phyloP scores from a whole-genome alignment of 2,797 vertebrate genomes.

The Euthynnus affinis region DNA sequence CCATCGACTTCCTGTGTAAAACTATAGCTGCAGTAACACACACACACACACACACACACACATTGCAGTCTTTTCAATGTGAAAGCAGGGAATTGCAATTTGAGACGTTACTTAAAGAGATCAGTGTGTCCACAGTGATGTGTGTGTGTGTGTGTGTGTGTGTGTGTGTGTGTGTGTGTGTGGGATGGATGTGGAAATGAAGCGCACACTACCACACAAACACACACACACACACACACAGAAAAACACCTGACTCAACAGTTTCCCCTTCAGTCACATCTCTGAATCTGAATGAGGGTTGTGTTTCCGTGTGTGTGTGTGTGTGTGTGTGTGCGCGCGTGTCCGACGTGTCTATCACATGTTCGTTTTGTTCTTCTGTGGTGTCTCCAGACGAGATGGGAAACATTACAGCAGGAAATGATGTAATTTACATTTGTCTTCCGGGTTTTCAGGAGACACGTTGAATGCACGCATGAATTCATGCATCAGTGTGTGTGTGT shows the following conservation, averaged over 20 bases:
- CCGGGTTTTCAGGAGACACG: constrained; percentile 1
- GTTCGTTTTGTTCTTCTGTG: constrained; percentile 45
- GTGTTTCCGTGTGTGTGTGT: constrained; percentile 23
- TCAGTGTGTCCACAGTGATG: constrained; percentile 34
- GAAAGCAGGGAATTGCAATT: constrained; percentile 55
- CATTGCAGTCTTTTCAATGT: constrained; percentile 43
- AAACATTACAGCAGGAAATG: constrained; percentile 50
- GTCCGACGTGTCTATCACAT: constrained; percentile 11
- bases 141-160: constrained; percentile 23
- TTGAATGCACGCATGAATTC: neutral
- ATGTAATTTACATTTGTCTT: constrained; percentile 50
- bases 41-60: constrained; percentile 22
- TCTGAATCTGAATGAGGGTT: constrained; percentile 67
- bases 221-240: constrained; percentile 17
- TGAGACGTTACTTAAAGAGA: constrained; percentile 58
- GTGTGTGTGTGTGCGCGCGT: constrained; percentile 20
- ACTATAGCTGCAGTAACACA: constrained; percentile 51
- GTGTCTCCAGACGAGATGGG: constrained; percentile 34
- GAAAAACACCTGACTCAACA: constrained; percentile 68
- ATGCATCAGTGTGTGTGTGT: constrained; percentile 12
- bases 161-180: constrained; percentile 22
- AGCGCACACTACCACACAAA: constrained; percentile 19
- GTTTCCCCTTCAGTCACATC: constrained; percentile 56
- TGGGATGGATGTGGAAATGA: constrained; percentile 27
- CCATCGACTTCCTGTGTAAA: constrained; percentile 64